Percentiles rank a stretch among this genome's conserved stretches.
Evolutionary conservation across 2,797 vertebrate species (phyloP).

Genomic region (Pithecia hirsuta): DNA sequence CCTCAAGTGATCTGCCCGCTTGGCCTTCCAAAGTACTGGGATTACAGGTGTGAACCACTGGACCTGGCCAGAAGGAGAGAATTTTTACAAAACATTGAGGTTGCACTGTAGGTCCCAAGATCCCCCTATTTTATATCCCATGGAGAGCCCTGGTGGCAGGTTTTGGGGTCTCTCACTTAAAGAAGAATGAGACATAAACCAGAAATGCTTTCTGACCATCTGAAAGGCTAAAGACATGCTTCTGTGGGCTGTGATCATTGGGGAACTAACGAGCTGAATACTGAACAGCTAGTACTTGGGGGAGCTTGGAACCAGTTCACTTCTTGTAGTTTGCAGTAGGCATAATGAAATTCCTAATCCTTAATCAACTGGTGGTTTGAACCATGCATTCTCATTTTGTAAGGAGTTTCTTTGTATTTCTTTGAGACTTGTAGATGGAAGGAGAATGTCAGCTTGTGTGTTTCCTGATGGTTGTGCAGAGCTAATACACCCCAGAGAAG

Average conservation of each 20-base stretch:
- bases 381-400: not conserved
- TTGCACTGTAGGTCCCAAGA: not conserved
- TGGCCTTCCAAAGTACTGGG: not conserved
- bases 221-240: not conserved
- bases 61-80: not conserved
- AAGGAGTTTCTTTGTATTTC: not conserved
- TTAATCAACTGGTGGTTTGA: not conserved
- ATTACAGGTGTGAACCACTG: not conserved
- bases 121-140: not conserved
- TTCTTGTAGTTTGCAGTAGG: not conserved
- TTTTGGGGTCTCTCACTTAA: not conserved
- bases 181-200: slow-evolving; percentile 7
- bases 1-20: not conserved
- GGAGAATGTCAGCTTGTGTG: not conserved
- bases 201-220: slow-evolving; percentile 43
- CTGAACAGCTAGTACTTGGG: not conserved
- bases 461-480: not conserved
- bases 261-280: not conserved
- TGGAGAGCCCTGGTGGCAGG: not conserved
- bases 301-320: not conserved
- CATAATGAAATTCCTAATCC: not conserved
- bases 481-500: not conserved
- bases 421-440: not conserved
- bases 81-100: not conserved
- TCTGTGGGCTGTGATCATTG: not conserved